Evolutionary conservation across 2,113 vertebrate genomes (phyloP), one percentile per base, ranked within the genome.

Genomic region (Neodontobutis hainanensis): DNA sequence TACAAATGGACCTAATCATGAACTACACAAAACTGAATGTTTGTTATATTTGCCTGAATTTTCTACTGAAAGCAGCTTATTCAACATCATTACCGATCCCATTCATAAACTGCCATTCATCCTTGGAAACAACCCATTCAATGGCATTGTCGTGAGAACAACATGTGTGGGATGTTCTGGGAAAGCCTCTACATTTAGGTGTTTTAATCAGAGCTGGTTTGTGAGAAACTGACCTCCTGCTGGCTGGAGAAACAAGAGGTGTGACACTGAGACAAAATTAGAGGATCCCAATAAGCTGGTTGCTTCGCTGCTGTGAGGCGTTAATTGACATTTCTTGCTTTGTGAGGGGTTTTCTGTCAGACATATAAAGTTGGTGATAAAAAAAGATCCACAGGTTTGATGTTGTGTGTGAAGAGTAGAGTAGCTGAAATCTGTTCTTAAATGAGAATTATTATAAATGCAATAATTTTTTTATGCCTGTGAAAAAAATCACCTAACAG

Each of bases 311-410:
- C 4, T 34, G 3, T 51, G 27, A 32, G 38, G 8, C 32, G 49
- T 35, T 53, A 53, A 53, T 35, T 12, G 19, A 9, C 1, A 4
- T 19, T 27, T 7, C 49, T 10, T 51, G 49, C 3, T 40, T 40
- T 6, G 38, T 15, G 5, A 9, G 9, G 49, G 49, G 32, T 51
- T 51, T 51, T 11, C 12, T 11, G 44, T 12, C 1, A 45, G 12
- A 12, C 44, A 45, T 12, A 11, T 5, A 6, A 40, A 12, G 44
- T 11, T 27, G 19, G 19, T 27, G 19, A 27, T n/a, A 9, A 1
- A 45, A 45, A 4, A 19, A 2, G 15, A 45, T 45, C 16, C 49
- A 51, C 48, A 45, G 42, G 36, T 58, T 83, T 64, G 0, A 51
- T 65, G 62, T 69, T 4, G 8, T 40, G 16, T 10, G 38, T 2